Conservation (phyloP, 2,888 invertebrate species). For the Eudasyphora cyanicolor region DNA sequence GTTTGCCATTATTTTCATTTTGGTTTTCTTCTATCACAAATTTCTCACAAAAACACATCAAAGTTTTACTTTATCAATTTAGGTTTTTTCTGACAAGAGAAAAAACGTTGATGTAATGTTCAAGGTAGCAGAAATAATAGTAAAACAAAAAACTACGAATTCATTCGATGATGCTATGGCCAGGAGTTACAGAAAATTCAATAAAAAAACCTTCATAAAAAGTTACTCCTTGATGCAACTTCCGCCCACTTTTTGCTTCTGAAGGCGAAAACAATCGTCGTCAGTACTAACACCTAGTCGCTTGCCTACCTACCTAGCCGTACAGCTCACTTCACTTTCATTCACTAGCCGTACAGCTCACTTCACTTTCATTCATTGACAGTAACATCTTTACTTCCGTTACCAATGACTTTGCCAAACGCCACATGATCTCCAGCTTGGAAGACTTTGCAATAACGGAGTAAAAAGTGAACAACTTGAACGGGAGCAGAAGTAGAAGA, state of each 20-base stretch:
- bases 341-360: neutral
- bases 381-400: neutral
- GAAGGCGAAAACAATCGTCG: too few relatives aligned
- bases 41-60: neutral
- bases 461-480: neutral
- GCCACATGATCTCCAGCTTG: neutral
- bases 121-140: too few relatives aligned
- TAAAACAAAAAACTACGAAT: too few relatives aligned
- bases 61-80: neutral
- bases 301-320: neutral
- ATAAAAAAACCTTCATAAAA: too few relatives aligned
- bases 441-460: too few relatives aligned
- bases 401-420: neutral
- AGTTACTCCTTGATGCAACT: neutral
- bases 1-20: too few relatives aligned
- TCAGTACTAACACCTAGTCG: neutral
- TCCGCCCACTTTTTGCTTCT: too few relatives aligned
- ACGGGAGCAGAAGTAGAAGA: neutral
- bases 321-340: neutral
- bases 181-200: too few relatives aligned
- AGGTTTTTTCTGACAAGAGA: neutral
- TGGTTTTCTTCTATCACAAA: neutral
- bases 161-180: neutral
- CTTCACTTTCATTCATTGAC: neutral
- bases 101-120: neutral